Evolutionary conservation across 2,113 vertebrate species (phyloP).

Genomic region (Xenopus laevis): DNA sequence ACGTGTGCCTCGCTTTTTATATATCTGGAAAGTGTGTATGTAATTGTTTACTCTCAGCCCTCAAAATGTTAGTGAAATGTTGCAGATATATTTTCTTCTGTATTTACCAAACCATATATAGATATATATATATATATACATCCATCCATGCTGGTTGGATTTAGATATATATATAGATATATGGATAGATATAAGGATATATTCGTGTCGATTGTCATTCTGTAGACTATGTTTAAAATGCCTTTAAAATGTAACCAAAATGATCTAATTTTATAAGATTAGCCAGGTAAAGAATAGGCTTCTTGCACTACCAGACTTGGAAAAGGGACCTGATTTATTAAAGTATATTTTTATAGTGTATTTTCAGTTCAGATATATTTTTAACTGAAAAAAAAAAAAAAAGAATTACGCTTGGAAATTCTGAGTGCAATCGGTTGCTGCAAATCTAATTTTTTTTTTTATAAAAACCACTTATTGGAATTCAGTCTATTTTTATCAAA

Average conservation of each 20-base stretch:
- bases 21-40: constrained; percentile 22
- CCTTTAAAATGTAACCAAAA: constrained; percentile 38
- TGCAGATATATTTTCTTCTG: constrained; percentile 28
- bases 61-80: constrained; percentile 11
- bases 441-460: constrained; percentile 24
- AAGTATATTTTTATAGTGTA: constrained; percentile 45
- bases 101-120: constrained; percentile 17
- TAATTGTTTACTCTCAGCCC: constrained; percentile 3
- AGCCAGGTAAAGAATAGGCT: constrained; percentile 6
- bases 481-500: constrained; percentile 25
- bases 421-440: constrained; percentile 13
- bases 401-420: constrained; percentile 7
- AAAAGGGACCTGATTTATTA: constrained; percentile 31
- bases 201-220: constrained; percentile 8
- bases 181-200: too few species aligned
- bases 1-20: constrained; percentile 23
- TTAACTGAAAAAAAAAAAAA: constrained; percentile 23
- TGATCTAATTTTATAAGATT: constrained; percentile 1
- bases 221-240: constrained; percentile 14
- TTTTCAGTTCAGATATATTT: constrained; percentile 40
- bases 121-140: too few species aligned
- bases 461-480: background rate
- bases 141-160: too few species aligned
- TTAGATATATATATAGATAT: background rate
- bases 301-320: constrained; percentile 36